Evolutionary conservation across 2,113 vertebrate genomes (phyloP).

Genomic region (Mesitornis unicolor): DNA sequence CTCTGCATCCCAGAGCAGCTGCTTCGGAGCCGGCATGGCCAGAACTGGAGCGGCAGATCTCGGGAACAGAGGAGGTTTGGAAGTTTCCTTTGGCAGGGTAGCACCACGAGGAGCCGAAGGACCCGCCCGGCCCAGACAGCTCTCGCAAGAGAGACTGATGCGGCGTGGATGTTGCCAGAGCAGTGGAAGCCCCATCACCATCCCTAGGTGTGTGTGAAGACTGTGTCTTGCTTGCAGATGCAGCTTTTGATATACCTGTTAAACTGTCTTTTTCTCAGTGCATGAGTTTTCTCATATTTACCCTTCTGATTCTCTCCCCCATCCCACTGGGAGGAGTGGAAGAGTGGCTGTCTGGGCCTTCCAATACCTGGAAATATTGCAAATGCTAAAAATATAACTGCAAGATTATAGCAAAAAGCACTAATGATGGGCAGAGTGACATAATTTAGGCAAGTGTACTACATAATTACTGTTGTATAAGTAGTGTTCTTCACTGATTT

Average conservation of each 20-base stretch:
- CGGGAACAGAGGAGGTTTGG: too few relatives aligned
- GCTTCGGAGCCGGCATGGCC: too few relatives aligned
- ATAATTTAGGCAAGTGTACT: neutral
- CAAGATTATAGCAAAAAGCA: neutral
- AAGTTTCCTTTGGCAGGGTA: too few relatives aligned
- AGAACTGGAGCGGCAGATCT: too few relatives aligned
- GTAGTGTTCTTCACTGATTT: neutral
- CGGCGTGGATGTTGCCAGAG: too few relatives aligned
- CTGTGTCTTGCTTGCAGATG: too few relatives aligned
- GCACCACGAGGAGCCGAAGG: too few relatives aligned
- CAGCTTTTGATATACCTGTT: neutral
- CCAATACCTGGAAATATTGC: neutral
- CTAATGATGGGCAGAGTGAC: neutral
- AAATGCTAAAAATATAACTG: neutral
- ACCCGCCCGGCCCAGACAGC: too few relatives aligned
- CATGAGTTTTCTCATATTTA: neutral
- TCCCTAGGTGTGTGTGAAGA: too few relatives aligned
- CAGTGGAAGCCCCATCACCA: too few relatives aligned
- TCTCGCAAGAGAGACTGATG: too few relatives aligned
- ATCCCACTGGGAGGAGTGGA: rapidly evolving
- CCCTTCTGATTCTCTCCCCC: neutral
- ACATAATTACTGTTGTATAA: neutral
- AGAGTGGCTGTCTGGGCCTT: neutral
- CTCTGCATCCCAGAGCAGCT: neutral
- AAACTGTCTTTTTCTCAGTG: neutral